Conservation (phyloP, 2,888 invertebrate genomes). For the Cistogaster globosa region DNA sequence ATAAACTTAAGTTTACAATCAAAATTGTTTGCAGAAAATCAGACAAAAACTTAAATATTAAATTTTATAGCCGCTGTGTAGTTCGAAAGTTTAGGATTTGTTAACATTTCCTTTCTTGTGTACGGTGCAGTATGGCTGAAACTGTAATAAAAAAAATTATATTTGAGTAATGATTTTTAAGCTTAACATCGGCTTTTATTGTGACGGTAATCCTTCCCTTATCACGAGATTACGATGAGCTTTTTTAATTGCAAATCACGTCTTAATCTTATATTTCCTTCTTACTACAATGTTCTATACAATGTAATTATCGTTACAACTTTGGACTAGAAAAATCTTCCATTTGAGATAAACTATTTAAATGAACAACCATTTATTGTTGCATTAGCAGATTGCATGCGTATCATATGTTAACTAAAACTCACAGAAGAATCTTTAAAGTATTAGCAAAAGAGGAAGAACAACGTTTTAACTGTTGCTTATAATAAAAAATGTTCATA, state of each 20-base stretch:
- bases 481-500: not conserved
- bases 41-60: too few species aligned
- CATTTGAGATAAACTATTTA: conserved; percentile 22
- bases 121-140: too few species aligned
- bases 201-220: conserved; percentile 25
- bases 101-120: too few species aligned
- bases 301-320: conserved; percentile 44
- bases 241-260: conserved; percentile 63
- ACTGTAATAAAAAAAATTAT: too few species aligned
- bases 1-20: too few species aligned
- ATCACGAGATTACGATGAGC: conserved; percentile 42
- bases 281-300: conserved; percentile 24
- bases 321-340: conserved; percentile 32
- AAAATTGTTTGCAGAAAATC: too few species aligned
- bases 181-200: too few species aligned
- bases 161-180: too few species aligned
- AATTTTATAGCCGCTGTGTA: too few species aligned
- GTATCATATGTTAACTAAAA: conserved; percentile 17
- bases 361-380: conserved; percentile 25
- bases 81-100: too few species aligned
- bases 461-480: conserved; percentile 55
- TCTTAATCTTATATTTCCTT: conserved; percentile 43
- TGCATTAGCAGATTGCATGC: conserved; percentile 25
- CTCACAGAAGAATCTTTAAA: conserved; percentile 2
- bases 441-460: conserved; percentile 30